These are phyloP conservation scores for Seira ritae DNA, from an alignment of 2,888 invertebrate genomes.

Conservation along the genomic window DNA sequence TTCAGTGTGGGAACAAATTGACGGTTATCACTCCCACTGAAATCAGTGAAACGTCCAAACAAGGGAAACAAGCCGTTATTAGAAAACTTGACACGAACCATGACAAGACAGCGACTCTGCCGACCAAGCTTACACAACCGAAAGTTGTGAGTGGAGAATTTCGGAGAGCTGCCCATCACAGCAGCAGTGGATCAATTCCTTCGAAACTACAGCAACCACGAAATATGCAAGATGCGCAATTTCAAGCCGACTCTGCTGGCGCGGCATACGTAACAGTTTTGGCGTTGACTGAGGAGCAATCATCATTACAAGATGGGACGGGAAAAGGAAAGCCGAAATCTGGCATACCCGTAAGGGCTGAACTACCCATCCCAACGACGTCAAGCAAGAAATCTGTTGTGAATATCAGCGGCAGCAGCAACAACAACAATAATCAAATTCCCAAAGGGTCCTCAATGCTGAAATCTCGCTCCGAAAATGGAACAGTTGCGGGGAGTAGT, in stretches of 20 bases:
- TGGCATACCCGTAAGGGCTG: constrained; percentile 60
- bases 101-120: constrained; percentile 43
- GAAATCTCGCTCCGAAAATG: constrained; percentile 34
- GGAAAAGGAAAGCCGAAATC: constrained; percentile 46
- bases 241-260: constrained; percentile 28
- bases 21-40: constrained; percentile 72
- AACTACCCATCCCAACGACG: constrained; percentile 38
- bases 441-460: constrained; percentile 45
- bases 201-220: constrained; percentile 26
- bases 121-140: constrained; percentile 43
- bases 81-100: constrained; percentile 63
- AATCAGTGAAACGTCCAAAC: constrained; percentile 54
- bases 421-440: constrained; percentile 7
- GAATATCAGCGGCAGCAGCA: constrained; percentile 60
- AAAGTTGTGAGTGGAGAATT: constrained; percentile 21
- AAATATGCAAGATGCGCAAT: constrained; percentile 33
- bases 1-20: constrained; percentile 71
- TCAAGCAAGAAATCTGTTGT: constrained; percentile 69
- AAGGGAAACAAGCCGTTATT: constrained; percentile 59
- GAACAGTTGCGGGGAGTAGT: constrained; percentile 12
- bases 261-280: constrained; percentile 72
- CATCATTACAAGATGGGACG: constrained; percentile 24
- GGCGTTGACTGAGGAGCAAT: constrained; percentile 65
- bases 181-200: constrained; percentile 35
- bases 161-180: constrained; percentile 29